Evolutionary conservation across 1,140 invertebrate species (phyloP), one percentile per base, ranked within the genome.

Genomic region (Macrosteles quadrilineatus): DNA sequence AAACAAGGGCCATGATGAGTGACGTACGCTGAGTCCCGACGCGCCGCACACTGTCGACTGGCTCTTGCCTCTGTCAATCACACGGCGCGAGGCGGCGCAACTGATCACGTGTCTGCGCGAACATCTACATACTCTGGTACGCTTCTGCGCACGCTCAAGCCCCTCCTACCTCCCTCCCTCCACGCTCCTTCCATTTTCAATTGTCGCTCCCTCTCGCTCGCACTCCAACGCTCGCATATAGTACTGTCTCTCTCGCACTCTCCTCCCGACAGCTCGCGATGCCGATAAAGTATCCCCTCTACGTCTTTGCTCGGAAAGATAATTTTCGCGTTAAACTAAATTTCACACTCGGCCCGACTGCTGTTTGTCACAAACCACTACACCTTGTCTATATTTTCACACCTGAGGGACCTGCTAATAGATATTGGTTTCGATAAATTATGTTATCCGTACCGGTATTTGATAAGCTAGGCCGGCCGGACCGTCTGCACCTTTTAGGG

Each of bases 291-390:
- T 32, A 64, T 64, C 59, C 59, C 59, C 59, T 64, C 59, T 32
- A 31, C 59, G 59, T 64, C 59, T 64, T 64, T 31, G 27, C 59
- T 32, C 29, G 27, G 30, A 32, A 64, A 29, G 29, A 64, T 64
- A 64, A 64, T 64, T 64, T 64, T 64, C 59, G 59, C 59, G 59
- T 64, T 64, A 29, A 64, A 64, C 59, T 64, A 64, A 64, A 64
- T 64, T 64, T 64, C 59, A 64, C 59, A 64, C 59, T 64, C 29
- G 47, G 47, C 6, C 17, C 47, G 47, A 23, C 47, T 23, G 47
- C 47, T 36, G 47, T 50, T 50, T 50, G 47, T 50, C 47, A 50
- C 47, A 50, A 50, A 50, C 47, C 47, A 50, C 47, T 50, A 50
- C 47, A 50, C 47, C 47, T 50, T 50, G 47, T 50, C 47, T 50